Evolutionary conservation across 2,888 invertebrate genomes (phyloP), one percentile per base, ranked within the genome.

Genomic region (Timandra comae): DNA sequence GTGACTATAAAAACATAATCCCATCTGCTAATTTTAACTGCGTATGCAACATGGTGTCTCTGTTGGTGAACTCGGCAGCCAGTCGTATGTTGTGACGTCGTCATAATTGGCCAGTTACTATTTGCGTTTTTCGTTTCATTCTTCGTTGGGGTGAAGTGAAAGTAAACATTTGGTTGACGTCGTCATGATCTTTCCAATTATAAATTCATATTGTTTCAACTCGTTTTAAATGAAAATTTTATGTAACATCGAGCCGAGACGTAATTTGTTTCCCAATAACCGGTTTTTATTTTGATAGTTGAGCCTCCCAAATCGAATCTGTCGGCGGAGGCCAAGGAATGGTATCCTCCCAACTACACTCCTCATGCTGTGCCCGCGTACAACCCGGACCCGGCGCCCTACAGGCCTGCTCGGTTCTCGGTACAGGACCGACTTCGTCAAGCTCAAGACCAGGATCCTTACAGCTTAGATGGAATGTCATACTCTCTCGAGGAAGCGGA

Each of bases 241-340:
- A n/a, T n/a, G n/a, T n/a, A n/a, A n/a, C n/a, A n/a, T n/a, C n/a
- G n/a, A n/a, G n/a, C n/a, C n/a, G n/a, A n/a, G n/a, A n/a, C n/a
- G n/a, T n/a, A n/a, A n/a, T n/a, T n/a, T n/a, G 16, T 16, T 16
- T 3, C 34, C 32, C 25, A 35, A 29, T 31, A 34, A 41, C 39
- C 16, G 28, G 33, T 36, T 38, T 41, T 37, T 26, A 30, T 35
- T 33, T 27, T 43, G 39, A 13, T 48, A 79, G 77, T 57, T 40
- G 80, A 80, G 46, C 61, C 69, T 45, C 62, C 78, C 10, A 82
- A 78, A 51, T 86, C 85, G 9, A 86, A 66, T 11, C 53, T 89
- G 41, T 88, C 88, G 27, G 88, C 84, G 8, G 87, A 88, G 33
- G 89, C 89, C 12, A 85, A 88, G 49, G 89, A 89, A 70, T 89